These are phyloP conservation scores for Potamilus streckersoni DNA, from an alignment of 1,140 invertebrate genomes.

Conservation along the genomic window DNA sequence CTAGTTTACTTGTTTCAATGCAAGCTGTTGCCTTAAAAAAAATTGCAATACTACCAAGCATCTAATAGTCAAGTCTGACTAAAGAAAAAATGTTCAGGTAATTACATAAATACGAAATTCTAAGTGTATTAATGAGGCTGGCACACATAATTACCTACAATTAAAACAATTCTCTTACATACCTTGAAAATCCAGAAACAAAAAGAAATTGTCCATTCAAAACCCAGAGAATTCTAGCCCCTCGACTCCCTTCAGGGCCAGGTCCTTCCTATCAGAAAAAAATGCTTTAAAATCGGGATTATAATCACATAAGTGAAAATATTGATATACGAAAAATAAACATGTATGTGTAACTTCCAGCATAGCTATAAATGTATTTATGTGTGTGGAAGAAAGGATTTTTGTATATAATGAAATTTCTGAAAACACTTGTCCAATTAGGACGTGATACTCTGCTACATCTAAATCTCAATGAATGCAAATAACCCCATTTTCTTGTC, in stretches of 20 bases:
- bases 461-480: neutral
- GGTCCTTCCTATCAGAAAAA: conserved; percentile 75
- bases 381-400: neutral
- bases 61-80: too few species aligned
- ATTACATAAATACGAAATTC: too few species aligned
- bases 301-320: neutral
- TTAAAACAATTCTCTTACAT: conserved; percentile 48
- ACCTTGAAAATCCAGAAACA: conserved; percentile 93
- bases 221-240: conserved; percentile 89
- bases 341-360: neutral
- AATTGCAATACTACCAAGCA: too few species aligned
- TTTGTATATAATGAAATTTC: neutral
- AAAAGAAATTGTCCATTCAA: conserved; percentile 85
- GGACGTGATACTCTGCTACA: neutral
- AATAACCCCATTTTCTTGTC: neutral
- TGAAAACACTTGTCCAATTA: neutral
- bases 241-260: conserved; percentile 86
- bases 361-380: neutral
- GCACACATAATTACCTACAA: too few species aligned
- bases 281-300: neutral
- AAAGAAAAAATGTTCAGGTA: too few species aligned
- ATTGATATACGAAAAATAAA: neutral
- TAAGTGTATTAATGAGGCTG: too few species aligned
- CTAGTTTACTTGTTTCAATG: too few species aligned
- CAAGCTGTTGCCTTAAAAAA: too few species aligned